Evolutionary conservation across 2,797 vertebrate genomes (phyloP), one percentile per base, ranked within the genome.

Genomic region (Leptoclinus maculatus): DNA sequence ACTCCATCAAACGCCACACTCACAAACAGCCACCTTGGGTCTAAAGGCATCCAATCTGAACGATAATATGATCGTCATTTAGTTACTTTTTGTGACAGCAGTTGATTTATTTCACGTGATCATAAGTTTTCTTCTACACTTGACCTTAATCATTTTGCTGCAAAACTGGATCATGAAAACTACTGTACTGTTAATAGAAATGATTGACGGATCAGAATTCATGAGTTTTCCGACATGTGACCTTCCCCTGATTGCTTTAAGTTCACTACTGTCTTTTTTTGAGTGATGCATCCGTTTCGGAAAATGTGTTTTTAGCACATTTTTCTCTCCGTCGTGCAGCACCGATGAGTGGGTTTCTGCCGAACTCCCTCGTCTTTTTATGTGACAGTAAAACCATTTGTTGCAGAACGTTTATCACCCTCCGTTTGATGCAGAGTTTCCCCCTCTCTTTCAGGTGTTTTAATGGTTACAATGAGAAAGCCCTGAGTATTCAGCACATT

Each of bases 1-100:
- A 54, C 78, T 83, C 80, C 47, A 88, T 87, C 81, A 87, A 86
- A 80, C 32, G 27, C 34, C 45, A 47, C 2, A 16, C 86, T 74
- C 76, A 23, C 68, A 69, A 79, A 83, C 72, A 80, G 66, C 41
- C 83, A 73, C 63, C 75, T 62, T 5, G 1, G 64, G 47, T 70
- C 7, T 36, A 6, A 54, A 71, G 65, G 58, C 41, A 41, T 66
- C 29, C 38, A 58, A n/a, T 51, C 17, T 13, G 25, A 72, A 10
- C 23, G 41, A 51, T 66, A 17, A 54, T 23, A 43, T 29, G 5
- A 43, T 38, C 11, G 12, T 17, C 39, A 4, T 66, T 57, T 34
- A 2, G 7, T 16, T 34, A 9, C 19, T 43, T n/a, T 21, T 11
- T 41, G 25, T 45, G 34, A 57, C 17, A 27, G 13, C 9, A 47